These are phyloP conservation scores for Campylomormyrus tamandua DNA, from an alignment of 2,113 vertebrate genomes.

Conservation along the genomic window DNA sequence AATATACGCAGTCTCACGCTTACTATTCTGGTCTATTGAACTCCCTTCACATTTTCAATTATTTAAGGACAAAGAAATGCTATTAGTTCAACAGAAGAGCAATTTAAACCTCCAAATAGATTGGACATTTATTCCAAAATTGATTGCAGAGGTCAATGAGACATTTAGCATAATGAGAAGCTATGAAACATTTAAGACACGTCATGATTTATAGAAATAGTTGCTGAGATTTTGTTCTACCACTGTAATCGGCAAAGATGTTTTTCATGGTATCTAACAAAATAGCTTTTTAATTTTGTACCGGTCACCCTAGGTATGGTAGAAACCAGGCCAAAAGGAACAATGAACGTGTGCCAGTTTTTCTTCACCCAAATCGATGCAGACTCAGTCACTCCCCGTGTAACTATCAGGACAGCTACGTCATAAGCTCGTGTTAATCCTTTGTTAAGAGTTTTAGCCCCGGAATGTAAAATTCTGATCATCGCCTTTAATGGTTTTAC, in stretches of 20 bases:
- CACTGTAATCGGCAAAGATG: conserved; percentile 18
- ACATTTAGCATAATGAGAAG: conserved; percentile 31
- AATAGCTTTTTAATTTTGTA: neutral
- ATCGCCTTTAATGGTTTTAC: neutral
- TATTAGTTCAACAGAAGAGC: conserved; percentile 24
- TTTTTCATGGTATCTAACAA: conserved; percentile 1
- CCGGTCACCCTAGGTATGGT: neutral
- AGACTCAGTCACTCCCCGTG: neutral
- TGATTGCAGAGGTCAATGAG: conserved; percentile 26
- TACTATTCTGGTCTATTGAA: conserved; percentile 21
- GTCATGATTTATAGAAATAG: conserved; percentile 27
- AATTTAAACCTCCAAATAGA: conserved; percentile 37
- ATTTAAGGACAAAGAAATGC: conserved; percentile 36
- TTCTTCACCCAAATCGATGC: neutral
- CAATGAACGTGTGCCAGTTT: neutral
- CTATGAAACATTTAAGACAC: conserved; percentile 31
- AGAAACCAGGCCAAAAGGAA: neutral
- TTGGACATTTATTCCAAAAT: conserved; percentile 28
- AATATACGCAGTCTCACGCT: conserved; percentile 23
- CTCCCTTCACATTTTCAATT: conserved; percentile 43
- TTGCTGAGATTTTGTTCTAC: conserved; percentile 2
- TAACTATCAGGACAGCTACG: neutral
- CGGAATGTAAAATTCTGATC: neutral
- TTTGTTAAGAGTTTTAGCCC: neutral
- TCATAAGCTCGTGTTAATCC: neutral